phyloP scores from a whole-genome alignment of 2,888 invertebrate species.

The Teleiodes luculella region DNA sequence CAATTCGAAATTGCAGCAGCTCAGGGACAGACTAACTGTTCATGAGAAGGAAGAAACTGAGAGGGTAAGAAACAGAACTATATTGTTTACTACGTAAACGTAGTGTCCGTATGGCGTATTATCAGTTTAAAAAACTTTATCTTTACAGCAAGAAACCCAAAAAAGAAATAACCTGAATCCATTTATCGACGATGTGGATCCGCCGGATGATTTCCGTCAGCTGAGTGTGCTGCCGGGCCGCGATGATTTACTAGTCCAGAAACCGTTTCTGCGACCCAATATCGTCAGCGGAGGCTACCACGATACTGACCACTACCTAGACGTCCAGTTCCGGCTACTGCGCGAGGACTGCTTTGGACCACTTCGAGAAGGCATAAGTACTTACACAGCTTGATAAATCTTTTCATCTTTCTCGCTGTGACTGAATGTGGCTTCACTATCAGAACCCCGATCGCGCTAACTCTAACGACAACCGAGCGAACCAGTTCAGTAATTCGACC shows the following conservation, averaged over 20 bases:
- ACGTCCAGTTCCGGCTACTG: conserved; percentile 86
- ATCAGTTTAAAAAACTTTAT: not conserved
- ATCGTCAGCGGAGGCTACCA: conserved; percentile 80
- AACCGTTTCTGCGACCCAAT: conserved; percentile 69
- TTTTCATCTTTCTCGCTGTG: no score
- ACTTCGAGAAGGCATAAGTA: conserved; percentile 81
- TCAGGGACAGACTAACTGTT: conserved; percentile 38
- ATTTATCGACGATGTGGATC: conserved; percentile 32
- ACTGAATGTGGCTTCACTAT: no score
- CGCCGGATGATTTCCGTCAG: conserved; percentile 56
- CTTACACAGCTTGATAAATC: no score
- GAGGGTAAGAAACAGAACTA: conserved; percentile 33
- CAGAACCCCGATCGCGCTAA: no score
- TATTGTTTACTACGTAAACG: no score
- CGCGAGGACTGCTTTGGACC: conserved; percentile 89
- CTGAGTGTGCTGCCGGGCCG: conserved; percentile 48
- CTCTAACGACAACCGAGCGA: no score
- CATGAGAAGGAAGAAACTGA: conserved; percentile 36
- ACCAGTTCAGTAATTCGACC: no score
- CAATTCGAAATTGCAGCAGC: conserved; percentile 33
- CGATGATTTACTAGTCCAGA: conserved; percentile 43
- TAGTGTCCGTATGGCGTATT: no score
- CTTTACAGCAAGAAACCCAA: not conserved
- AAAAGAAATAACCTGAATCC: not conserved
- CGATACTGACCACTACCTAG: conserved; percentile 85